Base-by-base conservation (phyloP, 2,797 vertebrate genomes). In the Sciaenops ocellatus region DNA sequence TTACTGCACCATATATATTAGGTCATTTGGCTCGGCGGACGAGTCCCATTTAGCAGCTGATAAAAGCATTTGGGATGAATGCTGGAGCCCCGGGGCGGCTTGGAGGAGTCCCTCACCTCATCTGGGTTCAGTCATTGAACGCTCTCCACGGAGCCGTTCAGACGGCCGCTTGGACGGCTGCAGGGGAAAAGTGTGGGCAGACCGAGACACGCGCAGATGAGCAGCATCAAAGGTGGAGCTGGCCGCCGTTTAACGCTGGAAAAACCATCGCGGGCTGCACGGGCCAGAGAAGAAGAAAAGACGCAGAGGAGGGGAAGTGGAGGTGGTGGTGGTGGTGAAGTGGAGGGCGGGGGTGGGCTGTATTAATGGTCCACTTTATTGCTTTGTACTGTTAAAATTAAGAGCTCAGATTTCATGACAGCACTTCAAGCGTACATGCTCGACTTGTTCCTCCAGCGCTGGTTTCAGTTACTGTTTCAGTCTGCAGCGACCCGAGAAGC, bases 171-270 rank as follows among this genome's bases (percentile, higher is more conserved):
- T 93, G 87, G 92, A 92, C 79, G 76, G 67, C 82, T 76, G 77
- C 71, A 76, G 85, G 78, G 85, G 80, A 82, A 92, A 88, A 92
- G 85, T 87, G 89, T 86, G 90, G 92, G 89, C 88, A 83, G 87
- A 87, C 80, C 46, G 67, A 60, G 91, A 91, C 90, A 92, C 84
- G 85, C 86, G 77, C 85, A 89, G 93, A 93, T 90, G 93, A 93
- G 84, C 81, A 48, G 72, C 83, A 92, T 94, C 93, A 94, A 93
- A 94, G 87, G 60, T 67, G 66, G 71, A 62, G 77, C 92, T 92
- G 89, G 89, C 85, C 76, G 41, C 44, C 62, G 17, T 52, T 79
- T 73, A 34, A 73, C 85, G 22, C 92, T 94, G 94, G 93, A 94
- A 93, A 94, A 94, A 81, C 79, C 93, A 93, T 95, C 83, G 86